Evolutionary conservation across 2,797 vertebrate species (phyloP).

Genomic region (Euthynnus affinis): DNA sequence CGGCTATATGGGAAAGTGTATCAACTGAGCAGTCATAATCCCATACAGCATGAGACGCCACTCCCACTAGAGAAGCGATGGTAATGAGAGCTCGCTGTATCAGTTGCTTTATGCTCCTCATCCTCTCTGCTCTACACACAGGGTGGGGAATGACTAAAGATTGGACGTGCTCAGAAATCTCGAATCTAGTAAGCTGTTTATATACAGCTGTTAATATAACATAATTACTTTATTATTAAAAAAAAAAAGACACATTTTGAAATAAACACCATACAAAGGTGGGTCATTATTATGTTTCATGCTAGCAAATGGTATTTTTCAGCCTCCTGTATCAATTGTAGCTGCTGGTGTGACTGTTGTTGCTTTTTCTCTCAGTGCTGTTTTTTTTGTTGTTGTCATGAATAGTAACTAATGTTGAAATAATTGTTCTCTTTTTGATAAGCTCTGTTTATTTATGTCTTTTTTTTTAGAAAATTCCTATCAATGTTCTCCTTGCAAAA

Average conservation of each 20-base stretch:
- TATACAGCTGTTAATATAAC: neutral
- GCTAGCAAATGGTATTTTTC: neutral
- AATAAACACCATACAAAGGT: neutral
- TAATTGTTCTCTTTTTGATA: neutral
- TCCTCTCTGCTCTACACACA: slow-evolving; percentile 21
- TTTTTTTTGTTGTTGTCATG: neutral
- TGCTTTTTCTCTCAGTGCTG: neutral
- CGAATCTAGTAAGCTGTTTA: neutral
- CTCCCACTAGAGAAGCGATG: slow-evolving; percentile 44
- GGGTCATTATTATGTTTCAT: neutral
- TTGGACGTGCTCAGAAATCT: neutral
- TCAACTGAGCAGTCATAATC: slow-evolving; percentile 27
- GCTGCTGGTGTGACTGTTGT: too few species aligned
- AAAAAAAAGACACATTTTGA: neutral
- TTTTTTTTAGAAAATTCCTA: neutral
- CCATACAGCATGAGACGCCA: slow-evolving; percentile 17
- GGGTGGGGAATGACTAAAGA: slow-evolving; percentile 13
- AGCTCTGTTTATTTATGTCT: neutral
- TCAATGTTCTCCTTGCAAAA: neutral
- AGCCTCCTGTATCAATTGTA: neutral
- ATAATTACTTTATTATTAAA: neutral
- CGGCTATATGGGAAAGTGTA: slow-evolving; percentile 15
- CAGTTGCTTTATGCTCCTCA: slow-evolving; percentile 31
- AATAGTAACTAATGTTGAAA: neutral
- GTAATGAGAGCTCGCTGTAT: slow-evolving; percentile 58